Evolutionary conservation across 2,113 vertebrate species (phyloP).

Genomic region (Anser cygnoides): DNA sequence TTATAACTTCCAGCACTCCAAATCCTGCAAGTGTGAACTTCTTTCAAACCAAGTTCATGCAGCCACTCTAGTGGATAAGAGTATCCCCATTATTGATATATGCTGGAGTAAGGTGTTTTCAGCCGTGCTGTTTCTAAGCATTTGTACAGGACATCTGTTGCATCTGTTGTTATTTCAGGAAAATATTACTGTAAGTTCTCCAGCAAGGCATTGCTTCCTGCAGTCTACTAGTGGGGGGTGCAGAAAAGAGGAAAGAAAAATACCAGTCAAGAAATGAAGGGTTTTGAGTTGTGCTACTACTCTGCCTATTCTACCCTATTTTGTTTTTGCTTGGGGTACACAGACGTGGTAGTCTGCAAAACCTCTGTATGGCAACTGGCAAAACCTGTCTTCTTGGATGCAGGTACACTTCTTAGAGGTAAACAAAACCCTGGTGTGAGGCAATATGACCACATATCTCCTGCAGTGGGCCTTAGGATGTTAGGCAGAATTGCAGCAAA

Average conservation of each 20-base stretch:
- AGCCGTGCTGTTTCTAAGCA: not conserved
- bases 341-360: not conserved
- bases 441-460: not conserved
- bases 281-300: not conserved
- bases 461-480: not conserved
- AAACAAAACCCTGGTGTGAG: fast-evolving
- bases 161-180: not conserved
- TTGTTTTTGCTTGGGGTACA: not conserved
- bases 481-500: not conserved
- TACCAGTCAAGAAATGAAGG: not conserved
- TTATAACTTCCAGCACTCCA: not conserved
- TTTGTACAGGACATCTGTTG: not conserved
- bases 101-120: not conserved
- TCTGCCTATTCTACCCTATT: not conserved
- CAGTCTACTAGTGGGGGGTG: not conserved
- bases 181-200: not conserved
- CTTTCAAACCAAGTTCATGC: not conserved
- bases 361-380: not conserved
- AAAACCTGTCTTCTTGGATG: not conserved
- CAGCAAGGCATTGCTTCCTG: not conserved
- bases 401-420: not conserved
- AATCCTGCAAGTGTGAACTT: not conserved
- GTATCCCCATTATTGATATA: not conserved
- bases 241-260: not conserved
- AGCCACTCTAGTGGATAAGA: not conserved